These are phyloP conservation scores for Bradysia coprophila DNA, from an alignment of 1,140 invertebrate genomes.

Conservation along the genomic window DNA sequence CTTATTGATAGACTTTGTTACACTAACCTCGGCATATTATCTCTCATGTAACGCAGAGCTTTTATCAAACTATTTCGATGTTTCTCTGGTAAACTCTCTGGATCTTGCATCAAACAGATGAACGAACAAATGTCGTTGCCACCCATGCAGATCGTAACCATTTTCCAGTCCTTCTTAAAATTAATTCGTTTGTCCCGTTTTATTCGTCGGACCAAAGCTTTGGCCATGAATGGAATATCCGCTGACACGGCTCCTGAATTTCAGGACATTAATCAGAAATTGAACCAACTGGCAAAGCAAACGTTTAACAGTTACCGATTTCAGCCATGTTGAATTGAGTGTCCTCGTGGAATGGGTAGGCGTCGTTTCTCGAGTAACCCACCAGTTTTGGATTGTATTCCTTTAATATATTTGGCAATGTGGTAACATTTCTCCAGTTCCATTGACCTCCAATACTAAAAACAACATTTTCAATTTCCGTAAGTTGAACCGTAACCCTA, in stretches of 20 bases:
- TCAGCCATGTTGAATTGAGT: slow-evolving; percentile 36
- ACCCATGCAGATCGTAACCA: slow-evolving; percentile 46
- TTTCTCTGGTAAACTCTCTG: slow-evolving; percentile 32
- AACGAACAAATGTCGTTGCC: slow-evolving; percentile 70
- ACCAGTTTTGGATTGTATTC: slow-evolving; percentile 13
- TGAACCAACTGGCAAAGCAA: too few species aligned
- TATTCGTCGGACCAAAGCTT: slow-evolving; percentile 49
- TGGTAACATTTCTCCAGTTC: slow-evolving; percentile 29
- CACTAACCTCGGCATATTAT: slow-evolving; percentile 30
- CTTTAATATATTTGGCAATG: slow-evolving; percentile 30
- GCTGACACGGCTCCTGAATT: slow-evolving; percentile 28
- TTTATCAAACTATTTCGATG: slow-evolving; percentile 41
- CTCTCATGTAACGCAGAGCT: slow-evolving; percentile 45
- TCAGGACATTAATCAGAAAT: too few species aligned
- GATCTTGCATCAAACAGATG: slow-evolving; percentile 41
- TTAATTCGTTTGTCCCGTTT: slow-evolving; percentile 39
- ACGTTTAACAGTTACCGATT: too few species aligned
- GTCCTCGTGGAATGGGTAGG: slow-evolving; percentile 18
- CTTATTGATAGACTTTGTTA: neutral
- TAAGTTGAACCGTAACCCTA: too few species aligned
- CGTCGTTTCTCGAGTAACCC: slow-evolving; percentile 29
- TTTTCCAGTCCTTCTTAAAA: slow-evolving; percentile 57
- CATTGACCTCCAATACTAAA: slow-evolving; percentile 30
- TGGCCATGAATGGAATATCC: slow-evolving; percentile 36
- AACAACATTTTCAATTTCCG: too few species aligned